Evolutionary conservation across 2,113 vertebrate genomes (phyloP).

Genomic region (Xenus cinereus): DNA sequence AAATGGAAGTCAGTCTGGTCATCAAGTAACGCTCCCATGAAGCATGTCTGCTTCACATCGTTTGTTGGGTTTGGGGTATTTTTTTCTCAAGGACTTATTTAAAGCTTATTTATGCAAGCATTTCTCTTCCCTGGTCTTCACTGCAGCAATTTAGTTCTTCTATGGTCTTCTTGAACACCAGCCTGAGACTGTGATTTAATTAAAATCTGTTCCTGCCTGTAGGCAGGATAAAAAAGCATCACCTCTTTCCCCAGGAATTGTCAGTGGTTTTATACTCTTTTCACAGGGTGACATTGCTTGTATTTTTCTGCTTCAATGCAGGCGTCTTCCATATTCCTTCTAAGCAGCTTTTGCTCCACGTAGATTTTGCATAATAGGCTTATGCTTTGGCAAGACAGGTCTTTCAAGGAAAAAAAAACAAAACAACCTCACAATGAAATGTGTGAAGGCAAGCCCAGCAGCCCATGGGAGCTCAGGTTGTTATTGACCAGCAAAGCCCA

Average conservation of each 20-base stretch:
- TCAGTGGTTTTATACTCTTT: neutral
- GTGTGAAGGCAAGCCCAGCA: neutral
- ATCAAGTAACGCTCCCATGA: neutral
- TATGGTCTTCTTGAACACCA: neutral
- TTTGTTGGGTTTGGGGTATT: too few relatives aligned
- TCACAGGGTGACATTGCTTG: neutral
- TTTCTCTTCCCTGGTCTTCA: neutral
- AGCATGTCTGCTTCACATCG: neutral
- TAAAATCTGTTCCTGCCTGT: neutral
- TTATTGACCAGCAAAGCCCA: neutral
- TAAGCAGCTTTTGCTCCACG: neutral
- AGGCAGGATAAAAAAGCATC: neutral
- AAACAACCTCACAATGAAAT: neutral
- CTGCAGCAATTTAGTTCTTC: neutral
- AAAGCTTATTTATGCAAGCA: neutral
- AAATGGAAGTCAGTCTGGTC: neutral
- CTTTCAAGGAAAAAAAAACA: neutral
- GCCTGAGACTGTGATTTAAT: neutral
- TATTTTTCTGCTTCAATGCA: neutral
- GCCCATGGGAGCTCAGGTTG: neutral
- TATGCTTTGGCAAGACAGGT: neutral
- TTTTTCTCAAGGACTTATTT: neutral
- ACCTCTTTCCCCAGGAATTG: neutral
- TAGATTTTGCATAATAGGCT: constrained; percentile 15
- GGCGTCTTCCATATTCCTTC: neutral